Conservation (phyloP, 2,797 vertebrate species). For the Sphenopsis melanotis region DNA sequence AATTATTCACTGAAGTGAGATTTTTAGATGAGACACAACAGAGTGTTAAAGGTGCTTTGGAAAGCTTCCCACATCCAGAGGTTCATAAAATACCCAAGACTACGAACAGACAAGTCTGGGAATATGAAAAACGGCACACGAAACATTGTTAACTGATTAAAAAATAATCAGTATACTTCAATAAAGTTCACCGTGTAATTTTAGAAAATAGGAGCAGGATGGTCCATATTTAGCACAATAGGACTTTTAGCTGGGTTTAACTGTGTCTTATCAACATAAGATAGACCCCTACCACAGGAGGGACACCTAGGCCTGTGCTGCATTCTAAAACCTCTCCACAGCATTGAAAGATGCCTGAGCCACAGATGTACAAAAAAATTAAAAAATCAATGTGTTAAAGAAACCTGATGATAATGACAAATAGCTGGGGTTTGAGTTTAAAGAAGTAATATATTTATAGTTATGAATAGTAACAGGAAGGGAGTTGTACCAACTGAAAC, state of each 20-base stretch:
- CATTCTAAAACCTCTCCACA: neutral
- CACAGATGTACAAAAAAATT: neutral
- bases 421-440: neutral
- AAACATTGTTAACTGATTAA: neutral
- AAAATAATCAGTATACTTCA: neutral
- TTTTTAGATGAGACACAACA: neutral
- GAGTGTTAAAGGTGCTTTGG: neutral
- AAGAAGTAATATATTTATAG: neutral
- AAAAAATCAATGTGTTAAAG: neutral
- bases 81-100: neutral
- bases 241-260: neutral
- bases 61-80: neutral
- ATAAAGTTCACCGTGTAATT: neutral
- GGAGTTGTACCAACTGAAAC: constrained; percentile 49
- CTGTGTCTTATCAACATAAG: too few relatives aligned
- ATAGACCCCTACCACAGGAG: neutral
- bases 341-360: neutral
- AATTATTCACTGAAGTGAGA: neutral
- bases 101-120: neutral
- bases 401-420: neutral
- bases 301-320: accelerated
- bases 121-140: neutral
- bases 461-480: constrained; percentile 64
- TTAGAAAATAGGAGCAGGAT: neutral
- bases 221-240: neutral